These are phyloP conservation scores for Sebastes hubbsi DNA, from an alignment of 2,797 vertebrate species.

Conservation along the genomic window DNA sequence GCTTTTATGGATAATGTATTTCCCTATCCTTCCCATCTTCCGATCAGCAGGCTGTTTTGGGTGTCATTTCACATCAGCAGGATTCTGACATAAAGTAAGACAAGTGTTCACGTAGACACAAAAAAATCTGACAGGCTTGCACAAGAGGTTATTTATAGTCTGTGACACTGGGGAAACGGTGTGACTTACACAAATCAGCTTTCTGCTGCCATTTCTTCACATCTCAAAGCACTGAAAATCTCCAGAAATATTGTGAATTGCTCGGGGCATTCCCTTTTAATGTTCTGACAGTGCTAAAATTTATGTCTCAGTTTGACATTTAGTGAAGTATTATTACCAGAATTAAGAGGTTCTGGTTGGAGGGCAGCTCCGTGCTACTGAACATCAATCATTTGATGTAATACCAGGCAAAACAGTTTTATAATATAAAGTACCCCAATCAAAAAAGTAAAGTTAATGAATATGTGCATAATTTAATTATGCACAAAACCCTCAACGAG, in stretches of 20 bases:
- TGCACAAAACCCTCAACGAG: background rate
- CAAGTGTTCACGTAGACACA: background rate
- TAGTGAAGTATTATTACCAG: background rate
- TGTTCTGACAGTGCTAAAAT: background rate
- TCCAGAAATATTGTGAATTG: background rate
- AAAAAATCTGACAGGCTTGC: background rate
- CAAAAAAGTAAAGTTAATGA: background rate
- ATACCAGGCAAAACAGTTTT: background rate
- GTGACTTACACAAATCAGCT: background rate
- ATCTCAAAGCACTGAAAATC: background rate
- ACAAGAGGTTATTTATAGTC: background rate
- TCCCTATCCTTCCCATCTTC: background rate
- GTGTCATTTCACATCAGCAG: background rate
- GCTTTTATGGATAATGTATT: background rate
- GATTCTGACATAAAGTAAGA: background rate
- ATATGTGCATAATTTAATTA: background rate
- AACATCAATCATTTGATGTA: background rate
- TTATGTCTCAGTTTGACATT: slow-evolving; percentile 1
- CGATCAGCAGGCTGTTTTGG: background rate
- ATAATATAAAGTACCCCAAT: background rate
- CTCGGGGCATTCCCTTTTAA: background rate
- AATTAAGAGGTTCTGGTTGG: background rate
- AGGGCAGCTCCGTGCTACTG: background rate
- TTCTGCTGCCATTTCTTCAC: background rate
- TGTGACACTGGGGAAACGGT: background rate